Evolutionary conservation across 1,140 invertebrate genomes (phyloP), one percentile per base, ranked within the genome.

Genomic region (Platyscapa corneri): DNA sequence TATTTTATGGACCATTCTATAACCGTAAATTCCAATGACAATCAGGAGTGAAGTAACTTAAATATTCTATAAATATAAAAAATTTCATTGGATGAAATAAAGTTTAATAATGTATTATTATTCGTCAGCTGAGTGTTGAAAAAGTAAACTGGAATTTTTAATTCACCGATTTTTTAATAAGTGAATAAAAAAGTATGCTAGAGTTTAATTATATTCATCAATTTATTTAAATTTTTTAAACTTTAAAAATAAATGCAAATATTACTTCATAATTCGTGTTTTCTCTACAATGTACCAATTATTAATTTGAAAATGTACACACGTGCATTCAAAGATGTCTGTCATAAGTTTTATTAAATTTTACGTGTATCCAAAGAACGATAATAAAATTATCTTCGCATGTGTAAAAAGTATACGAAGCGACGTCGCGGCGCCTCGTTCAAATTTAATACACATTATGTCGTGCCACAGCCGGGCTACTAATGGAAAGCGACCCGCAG

Each of bases 401-500:
- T 14, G 23, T 30, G n/a, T 27, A 42, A 42, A 27, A 74, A 34
- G 30, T n/a, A 53, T 53, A 53, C 14, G 53, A 18, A 20, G 10
- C 49, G 70, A 30, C 70, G 53, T 39, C 49, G 27, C 18, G 34
- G 72, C 32, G 53, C 32, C 56, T 75, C 82, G 49, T 67, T 83
- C 39, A 77, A 77, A 83, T 77, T 83, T 83, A 83, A 83, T 83
- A 74, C 39, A 37, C 37, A 83, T 77, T 77, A 77, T 39, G 74
- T 77, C 60, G 74, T n/a, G 5, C 32, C 46, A 20, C 46, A 30
- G 32, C 32, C 30, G 37, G 42, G 27, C 30, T 23, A 32, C 74
- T 83, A 83, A 83, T 83, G 82, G 67, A 83, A 83, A 83, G 42
- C 32, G 56, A 83, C 74, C 82, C 56, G 60, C 39, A 60, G 65